Conservation (phyloP, 2,888 invertebrate genomes). For the Chaetogeoica ovagalla region DNA sequence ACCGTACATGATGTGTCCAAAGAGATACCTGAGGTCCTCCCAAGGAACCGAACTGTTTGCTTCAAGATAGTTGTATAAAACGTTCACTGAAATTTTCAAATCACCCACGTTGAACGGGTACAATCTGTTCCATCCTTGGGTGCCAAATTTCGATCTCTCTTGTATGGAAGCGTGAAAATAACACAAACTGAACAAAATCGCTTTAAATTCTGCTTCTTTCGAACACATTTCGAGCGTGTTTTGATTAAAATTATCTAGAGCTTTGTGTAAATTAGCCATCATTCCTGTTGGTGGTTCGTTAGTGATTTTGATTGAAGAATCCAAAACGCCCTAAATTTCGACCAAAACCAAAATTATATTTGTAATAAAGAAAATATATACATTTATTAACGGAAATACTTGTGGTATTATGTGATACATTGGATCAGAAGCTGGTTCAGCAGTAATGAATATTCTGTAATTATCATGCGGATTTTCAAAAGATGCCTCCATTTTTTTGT, state of each 20-base stretch:
- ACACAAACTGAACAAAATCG: constrained; percentile 83
- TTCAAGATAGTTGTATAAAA: constrained; percentile 87
- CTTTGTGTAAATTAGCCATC: constrained; percentile 91
- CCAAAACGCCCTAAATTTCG: constrained; percentile 77
- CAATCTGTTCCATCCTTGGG: constrained; percentile 87
- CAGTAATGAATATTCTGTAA: constrained; percentile 81
- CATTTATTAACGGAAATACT: constrained; percentile 56
- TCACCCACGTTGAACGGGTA: constrained; percentile 74
- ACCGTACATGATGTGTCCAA: constrained; percentile 97
- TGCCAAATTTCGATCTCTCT: constrained; percentile 89
- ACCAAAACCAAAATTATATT: not conserved
- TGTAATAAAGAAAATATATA: not conserved
- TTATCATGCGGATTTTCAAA: constrained; percentile 68
- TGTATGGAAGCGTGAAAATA: constrained; percentile 95
- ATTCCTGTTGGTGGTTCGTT: constrained; percentile 95
- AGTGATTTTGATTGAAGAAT: constrained; percentile 92
- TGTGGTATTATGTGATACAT: constrained; percentile 67
- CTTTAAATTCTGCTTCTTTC: constrained; percentile 91
- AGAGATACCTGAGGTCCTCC: constrained; percentile 91
- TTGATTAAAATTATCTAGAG: constrained; percentile 88
- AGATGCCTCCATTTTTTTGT: constrained; percentile 87
- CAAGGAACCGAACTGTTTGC: constrained; percentile 85
- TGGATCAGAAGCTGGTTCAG: constrained; percentile 79
- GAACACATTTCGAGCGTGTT: constrained; percentile 90
- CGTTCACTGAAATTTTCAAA: constrained; percentile 87